phyloP scores from a whole-genome alignment of 2,113 vertebrate species.

The Gallinago jamesoni region DNA sequence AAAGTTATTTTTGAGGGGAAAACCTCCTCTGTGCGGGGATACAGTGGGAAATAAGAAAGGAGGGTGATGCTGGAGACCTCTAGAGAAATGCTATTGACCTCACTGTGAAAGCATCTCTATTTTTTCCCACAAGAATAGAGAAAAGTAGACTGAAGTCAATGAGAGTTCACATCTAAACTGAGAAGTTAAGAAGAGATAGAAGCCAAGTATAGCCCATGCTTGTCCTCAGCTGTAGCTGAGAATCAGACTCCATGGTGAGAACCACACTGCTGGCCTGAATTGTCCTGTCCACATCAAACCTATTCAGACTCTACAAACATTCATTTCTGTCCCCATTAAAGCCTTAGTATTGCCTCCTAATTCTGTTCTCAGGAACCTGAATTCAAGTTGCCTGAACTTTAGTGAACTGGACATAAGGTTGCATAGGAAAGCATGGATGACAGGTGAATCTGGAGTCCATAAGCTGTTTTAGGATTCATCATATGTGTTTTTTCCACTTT shows the following conservation, averaged over 20 bases:
- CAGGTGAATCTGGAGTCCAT: neutral
- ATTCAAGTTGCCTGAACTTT: neutral
- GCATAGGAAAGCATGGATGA: rapidly evolving
- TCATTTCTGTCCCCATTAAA: neutral
- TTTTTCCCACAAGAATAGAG: neutral
- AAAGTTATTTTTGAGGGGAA: neutral
- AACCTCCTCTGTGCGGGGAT: neutral
- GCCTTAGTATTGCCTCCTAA: neutral
- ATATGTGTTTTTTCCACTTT: neutral
- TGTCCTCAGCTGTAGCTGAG: neutral
- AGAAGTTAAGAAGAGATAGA: neutral
- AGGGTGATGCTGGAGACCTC: neutral
- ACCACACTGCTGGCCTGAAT: neutral
- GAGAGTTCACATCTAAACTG: neutral
- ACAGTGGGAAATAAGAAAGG: neutral
- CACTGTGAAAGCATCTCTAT: neutral
- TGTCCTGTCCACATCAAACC: neutral
- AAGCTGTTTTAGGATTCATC: neutral
- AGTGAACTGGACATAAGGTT: neutral
- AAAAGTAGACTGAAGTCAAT: neutral
- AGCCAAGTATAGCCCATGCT: neutral
- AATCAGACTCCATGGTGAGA: neutral
- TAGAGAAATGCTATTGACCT: neutral
- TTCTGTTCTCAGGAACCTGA: neutral
- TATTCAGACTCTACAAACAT: neutral